Evolutionary conservation across 2,888 invertebrate genomes (phyloP).

Genomic region (Drosophila emarginata): DNA sequence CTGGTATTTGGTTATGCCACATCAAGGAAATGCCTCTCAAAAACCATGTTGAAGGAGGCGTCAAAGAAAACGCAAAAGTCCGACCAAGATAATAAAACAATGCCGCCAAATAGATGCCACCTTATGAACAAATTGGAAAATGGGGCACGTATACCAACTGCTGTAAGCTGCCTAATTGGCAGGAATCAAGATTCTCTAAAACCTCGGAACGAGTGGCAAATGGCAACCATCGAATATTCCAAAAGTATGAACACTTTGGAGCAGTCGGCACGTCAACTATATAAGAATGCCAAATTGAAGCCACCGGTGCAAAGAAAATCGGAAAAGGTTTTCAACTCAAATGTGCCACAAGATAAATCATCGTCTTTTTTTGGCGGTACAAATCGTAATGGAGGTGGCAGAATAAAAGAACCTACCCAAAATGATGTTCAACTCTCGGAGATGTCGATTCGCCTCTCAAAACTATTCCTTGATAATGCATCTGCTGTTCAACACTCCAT

Average conservation of each 20-base stretch:
- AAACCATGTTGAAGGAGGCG: neutral
- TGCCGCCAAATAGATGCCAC: neutral
- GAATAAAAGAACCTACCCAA: too few species aligned
- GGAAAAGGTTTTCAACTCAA: neutral
- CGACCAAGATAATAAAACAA: neutral
- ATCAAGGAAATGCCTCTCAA: neutral
- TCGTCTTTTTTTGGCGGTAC: neutral
- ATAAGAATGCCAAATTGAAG: conserved; percentile 1
- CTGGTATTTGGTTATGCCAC: neutral
- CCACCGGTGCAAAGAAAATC: neutral
- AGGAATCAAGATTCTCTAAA: neutral
- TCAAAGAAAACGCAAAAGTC: neutral
- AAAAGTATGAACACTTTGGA: neutral
- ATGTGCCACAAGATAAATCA: neutral
- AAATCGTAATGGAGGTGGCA: too few species aligned
- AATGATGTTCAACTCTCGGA: too few species aligned
- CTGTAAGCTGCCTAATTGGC: neutral
- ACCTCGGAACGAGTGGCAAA: conserved; percentile 4
- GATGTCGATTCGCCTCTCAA: too few species aligned
- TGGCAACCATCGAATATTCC: neutral
- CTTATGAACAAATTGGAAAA: neutral
- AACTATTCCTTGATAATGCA: too few species aligned
- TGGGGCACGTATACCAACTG: conserved; percentile 5
- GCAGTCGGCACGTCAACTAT: neutral
- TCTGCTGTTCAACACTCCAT: too few species aligned